phyloP scores from a whole-genome alignment of 2,888 invertebrate species.

The Metallyticus violacea region DNA sequence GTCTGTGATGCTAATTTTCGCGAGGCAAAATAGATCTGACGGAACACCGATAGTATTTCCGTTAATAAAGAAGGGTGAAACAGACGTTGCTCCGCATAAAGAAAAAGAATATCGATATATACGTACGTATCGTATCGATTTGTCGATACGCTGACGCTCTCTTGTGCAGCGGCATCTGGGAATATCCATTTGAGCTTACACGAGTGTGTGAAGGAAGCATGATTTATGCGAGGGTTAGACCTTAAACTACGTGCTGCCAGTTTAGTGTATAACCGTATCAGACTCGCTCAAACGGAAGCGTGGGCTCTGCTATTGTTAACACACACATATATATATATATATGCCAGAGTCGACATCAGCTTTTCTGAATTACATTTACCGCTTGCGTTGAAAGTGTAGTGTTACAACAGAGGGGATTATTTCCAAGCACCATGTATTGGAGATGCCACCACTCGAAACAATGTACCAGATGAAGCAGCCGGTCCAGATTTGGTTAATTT shows the following conservation, averaged over 20 bases:
- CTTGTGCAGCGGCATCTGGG: too few species aligned
- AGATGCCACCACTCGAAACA: too few species aligned
- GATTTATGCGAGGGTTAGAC: too few species aligned
- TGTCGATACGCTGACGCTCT: background rate
- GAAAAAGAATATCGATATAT: background rate
- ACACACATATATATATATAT: too few species aligned
- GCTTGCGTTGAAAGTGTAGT: background rate
- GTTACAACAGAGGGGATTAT: too few species aligned
- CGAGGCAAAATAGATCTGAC: too few species aligned
- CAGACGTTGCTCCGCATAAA: background rate
- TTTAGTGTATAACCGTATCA: background rate
- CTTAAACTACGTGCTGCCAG: background rate
- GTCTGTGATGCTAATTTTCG: background rate
- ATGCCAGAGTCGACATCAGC: background rate
- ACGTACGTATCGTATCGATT: background rate
- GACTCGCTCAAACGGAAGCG: background rate
- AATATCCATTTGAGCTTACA: too few species aligned
- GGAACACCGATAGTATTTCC: background rate
- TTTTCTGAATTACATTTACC: background rate
- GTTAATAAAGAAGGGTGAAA: too few species aligned
- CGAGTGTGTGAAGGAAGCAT: background rate
- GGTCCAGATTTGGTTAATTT: too few species aligned
- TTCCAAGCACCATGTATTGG: background rate
- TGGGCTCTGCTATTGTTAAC: background rate
- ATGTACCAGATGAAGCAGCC: too few species aligned